Evolutionary conservation across 1,140 invertebrate genomes (phyloP).

Genomic region (Parapsyche elsis): DNA sequence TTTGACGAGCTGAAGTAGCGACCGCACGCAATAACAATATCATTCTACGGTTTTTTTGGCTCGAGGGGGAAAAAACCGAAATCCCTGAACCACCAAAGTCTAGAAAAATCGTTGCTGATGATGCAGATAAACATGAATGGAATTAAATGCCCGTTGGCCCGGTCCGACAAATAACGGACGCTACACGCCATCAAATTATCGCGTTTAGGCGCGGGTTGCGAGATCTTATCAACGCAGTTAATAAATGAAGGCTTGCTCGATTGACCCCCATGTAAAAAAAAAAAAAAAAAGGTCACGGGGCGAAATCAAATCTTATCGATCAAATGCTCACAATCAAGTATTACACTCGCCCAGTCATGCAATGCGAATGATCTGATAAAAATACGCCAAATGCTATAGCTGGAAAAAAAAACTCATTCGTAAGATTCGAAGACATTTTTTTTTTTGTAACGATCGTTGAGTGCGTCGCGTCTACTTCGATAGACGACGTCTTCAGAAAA

Average conservation of each 20-base stretch:
- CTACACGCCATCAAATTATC: conserved; percentile 46
- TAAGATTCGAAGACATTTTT: no score
- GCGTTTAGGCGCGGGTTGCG: conserved; percentile 20
- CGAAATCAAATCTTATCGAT: conserved; percentile 26
- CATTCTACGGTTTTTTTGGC: neutral
- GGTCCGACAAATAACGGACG: conserved; percentile 1
- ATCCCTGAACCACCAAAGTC: neutral
- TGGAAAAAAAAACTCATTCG: no score
- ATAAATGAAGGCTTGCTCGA: conserved; percentile 27
- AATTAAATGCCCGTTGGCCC: conserved; percentile 20
- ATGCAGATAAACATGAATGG: conserved; percentile 25
- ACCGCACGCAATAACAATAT: conserved; percentile 39
- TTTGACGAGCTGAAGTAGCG: conserved; percentile 33
- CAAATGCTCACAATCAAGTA: conserved; percentile 13
- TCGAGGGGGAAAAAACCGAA: neutral
- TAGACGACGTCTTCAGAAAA: no score
- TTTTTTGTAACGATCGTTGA: no score
- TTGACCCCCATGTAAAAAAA: neutral
- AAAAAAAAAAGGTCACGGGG: conserved; percentile 9
- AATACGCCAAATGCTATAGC: neutral
- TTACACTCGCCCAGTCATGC: conserved; percentile 25
- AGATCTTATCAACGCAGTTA: conserved; percentile 26
- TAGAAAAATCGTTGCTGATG: conserved; percentile 21
- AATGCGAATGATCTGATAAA: conserved; percentile 20
- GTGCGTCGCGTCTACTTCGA: no score